Conservation (phyloP, 1,140 invertebrate species). For the Dreissena polymorpha region DNA sequence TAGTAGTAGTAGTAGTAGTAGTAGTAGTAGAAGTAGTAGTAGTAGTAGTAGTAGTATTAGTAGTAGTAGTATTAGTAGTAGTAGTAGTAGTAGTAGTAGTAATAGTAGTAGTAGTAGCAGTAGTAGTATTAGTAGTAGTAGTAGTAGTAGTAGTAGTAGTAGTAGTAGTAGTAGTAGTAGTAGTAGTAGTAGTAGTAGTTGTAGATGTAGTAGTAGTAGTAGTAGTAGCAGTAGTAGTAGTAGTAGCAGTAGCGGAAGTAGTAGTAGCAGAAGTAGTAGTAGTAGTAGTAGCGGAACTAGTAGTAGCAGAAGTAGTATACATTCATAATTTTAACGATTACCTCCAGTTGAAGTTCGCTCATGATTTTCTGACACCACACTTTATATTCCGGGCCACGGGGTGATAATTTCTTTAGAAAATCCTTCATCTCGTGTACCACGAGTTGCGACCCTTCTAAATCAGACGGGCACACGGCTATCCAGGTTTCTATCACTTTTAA, state of each 20-base stretch:
- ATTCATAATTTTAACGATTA: conserved; percentile 44
- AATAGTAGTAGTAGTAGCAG: conserved; percentile 3
- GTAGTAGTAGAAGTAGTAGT: conserved; percentile 4
- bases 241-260: not conserved
- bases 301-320: not conserved
- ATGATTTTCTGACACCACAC: conserved; percentile 76
- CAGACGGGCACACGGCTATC: conserved; percentile 71
- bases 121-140: not conserved
- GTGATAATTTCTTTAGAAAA: conserved; percentile 76
- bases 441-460: conserved; percentile 72
- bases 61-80: too few species aligned
- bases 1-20: conserved; percentile 5
- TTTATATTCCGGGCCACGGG: conserved; percentile 77
- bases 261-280: conserved; percentile 8
- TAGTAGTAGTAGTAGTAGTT: conserved; percentile 13
- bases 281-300: not conserved
- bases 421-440: conserved; percentile 77
- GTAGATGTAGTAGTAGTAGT: conserved; percentile 4
- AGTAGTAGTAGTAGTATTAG: too few species aligned
- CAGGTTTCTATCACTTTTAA: conserved; percentile 77
- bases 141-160: conserved; percentile 17
- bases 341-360: conserved; percentile 72
- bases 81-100: conserved; percentile 7
- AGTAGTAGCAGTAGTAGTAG: conserved; percentile 9
- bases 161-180: conserved; percentile 15